Conservation (phyloP, 2,888 invertebrate genomes). For the Ferrisia virgata region DNA sequence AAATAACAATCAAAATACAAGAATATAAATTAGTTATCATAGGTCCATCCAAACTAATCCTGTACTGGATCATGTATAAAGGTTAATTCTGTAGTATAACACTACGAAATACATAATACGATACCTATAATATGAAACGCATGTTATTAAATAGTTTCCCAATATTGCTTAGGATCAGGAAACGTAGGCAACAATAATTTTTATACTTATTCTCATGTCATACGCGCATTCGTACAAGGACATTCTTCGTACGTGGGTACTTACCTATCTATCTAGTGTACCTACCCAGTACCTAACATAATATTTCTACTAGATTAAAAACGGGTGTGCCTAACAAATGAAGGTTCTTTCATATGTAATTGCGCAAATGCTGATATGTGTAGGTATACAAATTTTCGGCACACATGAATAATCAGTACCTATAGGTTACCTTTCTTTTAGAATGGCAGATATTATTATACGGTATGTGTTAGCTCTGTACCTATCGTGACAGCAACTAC, state of each 20-base stretch:
- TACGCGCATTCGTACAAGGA: neutral
- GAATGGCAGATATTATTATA: neutral
- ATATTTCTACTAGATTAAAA: neutral
- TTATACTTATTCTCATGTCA: neutral
- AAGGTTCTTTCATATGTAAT: neutral
- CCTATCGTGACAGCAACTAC: neutral
- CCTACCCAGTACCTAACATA: too few species aligned
- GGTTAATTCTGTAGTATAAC: neutral
- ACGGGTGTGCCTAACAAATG: constrained; percentile 24
- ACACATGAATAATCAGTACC: neutral
- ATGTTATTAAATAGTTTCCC: neutral
- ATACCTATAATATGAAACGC: neutral
- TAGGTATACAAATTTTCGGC: neutral
- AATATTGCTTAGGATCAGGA: neutral
- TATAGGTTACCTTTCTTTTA: neutral
- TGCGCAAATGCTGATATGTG: neutral
- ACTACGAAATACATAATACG: neutral
- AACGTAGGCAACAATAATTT: neutral
- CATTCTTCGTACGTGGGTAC: neutral
- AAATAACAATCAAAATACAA: neutral
- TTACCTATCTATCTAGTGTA: too few species aligned
- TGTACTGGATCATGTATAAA: neutral
- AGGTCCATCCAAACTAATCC: neutral
- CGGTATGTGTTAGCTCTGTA: too few species aligned
- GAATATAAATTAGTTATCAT: neutral